Percentiles rank a stretch among this genome's conserved stretches.
Evolutionary conservation across 2,113 vertebrate genomes (phyloP).

Genomic region (Strix uralensis): DNA sequence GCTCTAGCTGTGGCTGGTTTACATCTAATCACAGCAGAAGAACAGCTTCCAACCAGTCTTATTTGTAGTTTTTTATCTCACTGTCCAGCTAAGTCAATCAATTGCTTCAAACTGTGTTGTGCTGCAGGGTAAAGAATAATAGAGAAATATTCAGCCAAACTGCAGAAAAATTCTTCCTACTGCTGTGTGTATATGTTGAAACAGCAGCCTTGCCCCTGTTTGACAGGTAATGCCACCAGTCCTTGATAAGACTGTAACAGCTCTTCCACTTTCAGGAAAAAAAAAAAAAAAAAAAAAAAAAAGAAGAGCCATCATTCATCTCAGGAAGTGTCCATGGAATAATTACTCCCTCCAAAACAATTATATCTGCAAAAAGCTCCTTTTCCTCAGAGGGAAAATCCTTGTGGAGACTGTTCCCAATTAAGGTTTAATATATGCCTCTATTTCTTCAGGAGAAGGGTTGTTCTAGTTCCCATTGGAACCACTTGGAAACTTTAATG

Average conservation of each 20-base stretch:
- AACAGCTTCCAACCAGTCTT: background rate
- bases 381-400: slow-evolving; percentile 34
- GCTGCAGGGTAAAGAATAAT: slow-evolving; percentile 43
- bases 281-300: background rate
- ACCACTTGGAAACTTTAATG: background rate
- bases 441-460: background rate
- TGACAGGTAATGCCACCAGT: background rate
- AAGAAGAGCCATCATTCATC: background rate
- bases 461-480: background rate
- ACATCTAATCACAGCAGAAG: slow-evolving; percentile 30
- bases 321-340: background rate
- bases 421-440: slow-evolving; percentile 54
- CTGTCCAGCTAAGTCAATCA: slow-evolving; percentile 51
- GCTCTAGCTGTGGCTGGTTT: slow-evolving; percentile 23
- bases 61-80: slow-evolving; percentile 50
- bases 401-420: slow-evolving; percentile 26
- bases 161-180: background rate
- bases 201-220: background rate
- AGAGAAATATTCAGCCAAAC: background rate
- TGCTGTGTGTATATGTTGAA: background rate
- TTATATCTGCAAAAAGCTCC: slow-evolving; percentile 43
- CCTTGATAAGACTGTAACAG: background rate
- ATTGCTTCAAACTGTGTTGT: slow-evolving; percentile 45
- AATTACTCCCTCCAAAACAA: slow-evolving; percentile 47
- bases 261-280: background rate